These are phyloP conservation scores for Drosophila affinis DNA, from an alignment of 2,888 invertebrate species.

Conservation along the genomic window DNA sequence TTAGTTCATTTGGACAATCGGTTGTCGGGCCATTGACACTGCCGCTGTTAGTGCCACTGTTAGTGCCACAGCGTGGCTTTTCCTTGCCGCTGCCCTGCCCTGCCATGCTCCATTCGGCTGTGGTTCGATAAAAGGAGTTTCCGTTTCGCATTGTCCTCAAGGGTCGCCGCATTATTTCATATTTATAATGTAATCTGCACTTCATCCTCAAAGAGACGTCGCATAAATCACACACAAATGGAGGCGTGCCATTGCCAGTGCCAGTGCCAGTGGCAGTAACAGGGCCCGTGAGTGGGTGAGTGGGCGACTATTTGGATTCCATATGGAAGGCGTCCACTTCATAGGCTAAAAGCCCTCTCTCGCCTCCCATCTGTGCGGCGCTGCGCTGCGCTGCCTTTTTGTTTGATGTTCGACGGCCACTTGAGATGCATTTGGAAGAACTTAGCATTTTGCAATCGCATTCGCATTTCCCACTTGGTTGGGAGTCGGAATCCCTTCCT, in stretches of 20 bases:
- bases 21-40: neutral
- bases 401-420: constrained; percentile 73
- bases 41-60: neutral
- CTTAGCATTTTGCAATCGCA: constrained; percentile 35
- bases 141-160: constrained; percentile 71
- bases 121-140: constrained; percentile 58
- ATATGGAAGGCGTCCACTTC: constrained; percentile 59
- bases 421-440: constrained; percentile 70
- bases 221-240: constrained; percentile 64
- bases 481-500: neutral
- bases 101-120: constrained; percentile 20
- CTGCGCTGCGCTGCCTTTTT: constrained; percentile 51
- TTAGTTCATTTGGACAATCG: neutral
- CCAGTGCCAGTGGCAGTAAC: neutral
- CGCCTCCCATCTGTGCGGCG: constrained; percentile 25
- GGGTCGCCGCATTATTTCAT: constrained; percentile 73
- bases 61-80: neutral
- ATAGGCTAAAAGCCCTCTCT: constrained; percentile 73
- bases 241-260: constrained; percentile 3
- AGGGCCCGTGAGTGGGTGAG: constrained; percentile 11
- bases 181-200: constrained; percentile 79
- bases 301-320: constrained; percentile 59
- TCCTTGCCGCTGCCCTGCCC: constrained; percentile 18
- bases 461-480: constrained; percentile 31
- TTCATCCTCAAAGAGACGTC: constrained; percentile 73